These are phyloP conservation scores for Caenorhabditis becei DNA, from an alignment of 2,888 invertebrate species.

Conservation along the genomic window DNA sequence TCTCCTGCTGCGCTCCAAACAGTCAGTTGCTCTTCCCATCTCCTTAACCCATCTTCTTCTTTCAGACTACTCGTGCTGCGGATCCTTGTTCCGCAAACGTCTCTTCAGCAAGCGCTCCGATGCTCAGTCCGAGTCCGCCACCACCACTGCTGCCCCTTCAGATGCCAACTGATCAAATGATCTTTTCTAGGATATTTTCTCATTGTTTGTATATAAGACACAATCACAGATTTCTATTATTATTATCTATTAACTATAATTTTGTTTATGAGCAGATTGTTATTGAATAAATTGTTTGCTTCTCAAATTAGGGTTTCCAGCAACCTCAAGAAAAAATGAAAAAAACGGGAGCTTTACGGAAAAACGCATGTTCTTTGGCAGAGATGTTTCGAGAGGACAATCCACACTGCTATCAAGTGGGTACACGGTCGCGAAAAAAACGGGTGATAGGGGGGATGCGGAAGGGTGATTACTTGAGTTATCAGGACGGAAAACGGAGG, in stretches of 20 bases:
- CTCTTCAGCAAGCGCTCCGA: conserved; percentile 51
- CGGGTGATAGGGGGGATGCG: not conserved
- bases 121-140: not conserved
- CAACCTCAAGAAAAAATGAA: not conserved
- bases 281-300: conserved; percentile 28
- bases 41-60: not conserved
- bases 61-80: conserved; percentile 59
- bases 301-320: conserved; percentile 2
- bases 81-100: conserved; percentile 52
- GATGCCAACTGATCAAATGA: conserved; percentile 5
- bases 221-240: conserved; percentile 20
- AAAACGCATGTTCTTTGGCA: conserved; percentile 1
- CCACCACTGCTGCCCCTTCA: conserved; percentile 31
- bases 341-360: not conserved
- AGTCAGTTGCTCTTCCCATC: conserved; percentile 30
- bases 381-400: conserved; percentile 14
- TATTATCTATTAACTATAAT: conserved; percentile 8
- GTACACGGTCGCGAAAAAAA: not conserved
- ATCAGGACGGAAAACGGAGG: not conserved
- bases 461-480: not conserved
- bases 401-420: conserved; percentile 9
- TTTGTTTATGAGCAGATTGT: conserved; percentile 7
- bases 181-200: conserved; percentile 11
- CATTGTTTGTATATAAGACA: conserved; percentile 49
- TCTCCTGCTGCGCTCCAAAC: conserved; percentile 51